Evolutionary conservation across 2,888 invertebrate genomes (phyloP), one percentile per base, ranked within the genome.

Genomic region (Atherix ibis): DNA sequence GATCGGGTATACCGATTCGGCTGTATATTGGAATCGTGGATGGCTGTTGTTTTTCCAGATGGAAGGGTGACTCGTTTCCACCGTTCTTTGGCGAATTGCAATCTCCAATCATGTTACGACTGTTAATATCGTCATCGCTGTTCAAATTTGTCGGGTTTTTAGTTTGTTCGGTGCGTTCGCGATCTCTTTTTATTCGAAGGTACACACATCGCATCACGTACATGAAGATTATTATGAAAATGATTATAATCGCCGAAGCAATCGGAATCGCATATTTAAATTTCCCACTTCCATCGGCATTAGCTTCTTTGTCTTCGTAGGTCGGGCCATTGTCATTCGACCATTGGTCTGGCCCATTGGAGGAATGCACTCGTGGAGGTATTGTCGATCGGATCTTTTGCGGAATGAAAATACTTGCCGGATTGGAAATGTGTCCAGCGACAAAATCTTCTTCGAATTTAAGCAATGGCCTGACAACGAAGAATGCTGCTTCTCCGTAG

Each of bases 401-500:
- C 6, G 66, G 64, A 2, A 71, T 62, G 36, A 62, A 54, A 4
- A 68, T 62, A 13, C 65, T 50, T 2, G 68, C 66, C 52, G 65
- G 65, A 47, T 72, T 72, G 3, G 70, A 70, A 18, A 65, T 47
- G 1, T 64, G 63, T 5, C 66, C 65, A 2, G 63, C 51, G n/a
- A 48, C 51, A 13, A 12, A 36, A 26, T 40, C 40, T 4, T 53
- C 46, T 1, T 54, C 54, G 19, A 56, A 45, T 37, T 59, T 62
- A 3, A 64, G 58, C 43, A 57, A 65, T 2, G 69, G 65, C 19
- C 66, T 58, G 3, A 72, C 50, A 4, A 68, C 67, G 39, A 71
- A 62, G 46, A 65, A 71, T 33, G 67, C 46, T 2, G 66, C 60
- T 39, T 62, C 59, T 36, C 68, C 67, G 22, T 66, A 44, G 3